Conservation (phyloP, 2,888 invertebrate species). For the Carterocephalus palaemon region DNA sequence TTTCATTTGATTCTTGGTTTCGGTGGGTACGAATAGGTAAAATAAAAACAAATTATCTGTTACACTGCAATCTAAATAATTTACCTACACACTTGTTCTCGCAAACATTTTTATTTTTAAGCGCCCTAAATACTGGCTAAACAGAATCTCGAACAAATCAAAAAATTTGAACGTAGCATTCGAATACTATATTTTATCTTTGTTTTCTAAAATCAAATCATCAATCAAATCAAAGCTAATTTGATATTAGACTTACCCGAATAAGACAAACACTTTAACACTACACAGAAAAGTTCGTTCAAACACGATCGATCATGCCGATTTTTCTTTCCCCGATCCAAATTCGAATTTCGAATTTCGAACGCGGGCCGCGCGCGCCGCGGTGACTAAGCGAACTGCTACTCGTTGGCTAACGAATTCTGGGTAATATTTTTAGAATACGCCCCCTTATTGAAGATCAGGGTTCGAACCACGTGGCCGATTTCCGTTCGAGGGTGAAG, state of each 20-base stretch:
- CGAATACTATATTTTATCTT: neutral
- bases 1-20: too few relatives aligned
- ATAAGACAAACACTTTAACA: slow-evolving; percentile 8
- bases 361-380: slow-evolving; percentile 44
- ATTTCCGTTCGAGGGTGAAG: slow-evolving; percentile 56
- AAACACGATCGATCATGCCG: slow-evolving; percentile 36
- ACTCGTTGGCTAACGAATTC: slow-evolving; percentile 42
- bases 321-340: slow-evolving; percentile 25
- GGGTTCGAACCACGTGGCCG: slow-evolving; percentile 51
- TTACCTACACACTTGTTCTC: too few relatives aligned
- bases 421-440: slow-evolving; percentile 68
- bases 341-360: slow-evolving; percentile 38
- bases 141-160: slow-evolving; percentile 1
- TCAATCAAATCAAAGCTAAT: too few relatives aligned
- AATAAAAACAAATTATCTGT: too few relatives aligned
- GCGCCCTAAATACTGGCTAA: slow-evolving; percentile 6
- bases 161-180: slow-evolving; percentile 1
- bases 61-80: too few relatives aligned
- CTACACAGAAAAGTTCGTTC: slow-evolving; percentile 19
- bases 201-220: slow-evolving; percentile 2
- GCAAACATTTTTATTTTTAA: slow-evolving; percentile 25
- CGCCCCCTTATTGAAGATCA: slow-evolving; percentile 66
- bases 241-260: slow-evolving; percentile 10
- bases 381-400: slow-evolving; percentile 57
- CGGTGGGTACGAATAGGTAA: too few relatives aligned